Percentiles rank a stretch among this genome's conserved stretches.
These are phyloP conservation scores for Neomorphus geoffroyi DNA, from an alignment of 2,797 vertebrate species.

Conservation along the genomic window DNA sequence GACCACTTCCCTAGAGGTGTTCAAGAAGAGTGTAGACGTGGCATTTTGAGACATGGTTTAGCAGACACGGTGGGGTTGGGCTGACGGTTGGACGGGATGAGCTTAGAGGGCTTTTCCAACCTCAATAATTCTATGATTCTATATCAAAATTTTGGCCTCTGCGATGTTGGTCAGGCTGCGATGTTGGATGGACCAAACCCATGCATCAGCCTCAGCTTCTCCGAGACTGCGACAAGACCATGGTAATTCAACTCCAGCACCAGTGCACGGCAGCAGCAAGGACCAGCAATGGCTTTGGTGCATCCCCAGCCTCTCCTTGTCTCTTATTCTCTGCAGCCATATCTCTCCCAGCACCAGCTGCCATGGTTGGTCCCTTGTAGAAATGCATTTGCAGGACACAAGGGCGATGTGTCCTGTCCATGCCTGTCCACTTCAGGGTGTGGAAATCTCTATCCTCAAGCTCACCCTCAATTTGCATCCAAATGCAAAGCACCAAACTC, in stretches of 20 bases:
- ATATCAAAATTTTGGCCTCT: neutral
- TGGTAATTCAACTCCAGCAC: accelerated
- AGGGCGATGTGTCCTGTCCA: neutral
- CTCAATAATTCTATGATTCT: too few species aligned
- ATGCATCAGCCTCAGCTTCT: neutral
- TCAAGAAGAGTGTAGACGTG: too few species aligned
- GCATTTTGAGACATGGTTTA: too few species aligned
- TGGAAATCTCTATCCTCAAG: neutral
- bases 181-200: neutral
- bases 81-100: too few species aligned
- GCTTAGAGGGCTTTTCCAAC: too few species aligned
- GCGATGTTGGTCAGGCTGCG: accelerated
- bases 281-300: neutral
- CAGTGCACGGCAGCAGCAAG: accelerated
- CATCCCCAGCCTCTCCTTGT: neutral
- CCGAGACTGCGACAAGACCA: accelerated
- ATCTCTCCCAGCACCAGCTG: neutral
- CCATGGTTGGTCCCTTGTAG: neutral
- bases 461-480: neutral
- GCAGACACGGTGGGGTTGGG: too few species aligned
- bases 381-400: neutral
- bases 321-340: neutral
- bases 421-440: accelerated
- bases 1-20: too few species aligned
- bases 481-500: neutral